Base-by-base conservation (phyloP, 2,888 invertebrate genomes). In the Amiota communis region DNA sequence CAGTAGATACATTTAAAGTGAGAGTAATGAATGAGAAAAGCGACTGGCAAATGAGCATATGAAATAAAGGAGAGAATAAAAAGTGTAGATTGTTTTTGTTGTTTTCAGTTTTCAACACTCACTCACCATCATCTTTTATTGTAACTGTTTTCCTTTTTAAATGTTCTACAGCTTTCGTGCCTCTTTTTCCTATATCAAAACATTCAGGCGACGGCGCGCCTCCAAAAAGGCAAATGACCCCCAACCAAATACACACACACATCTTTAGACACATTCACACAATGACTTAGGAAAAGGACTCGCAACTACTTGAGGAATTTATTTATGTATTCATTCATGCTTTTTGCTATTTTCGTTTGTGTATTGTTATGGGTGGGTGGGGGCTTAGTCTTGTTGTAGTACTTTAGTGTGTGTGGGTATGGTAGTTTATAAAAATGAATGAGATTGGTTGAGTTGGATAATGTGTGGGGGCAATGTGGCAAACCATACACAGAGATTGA, bases 261-360 rank as follows among this genome's bases (percentile, higher is more conserved):
- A 53, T 23, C 23, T 23, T 2, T 23, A 23, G 2, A 53, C 53
- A 13, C n/a, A 53, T 15, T 15, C 53, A 53, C 12, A 53, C n/a
- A 53, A 53, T 15, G 53, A n/a, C 8, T 53, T 8, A 13, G 53
- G 8, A 15, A 15, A 15, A 8, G 53, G 13, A 17, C 15, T 59
- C 13, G 53, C 13, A n/a, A 53, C 36, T 51, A 68, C 67, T 68
- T 68, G 53, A 68, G 67, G 51, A 68, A 68, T 68, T 68, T 68
- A 68, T 68, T 51, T 68, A 53, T 53, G 59, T 68, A 53, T 49
- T 63, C 36, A 13, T 36, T 63, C 36, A 12, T 23, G 13, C 63
- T 17, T 63, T 63, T 68, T 59, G 15, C 51, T 68, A 51, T 68
- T 51, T 53, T 61, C 47, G 71, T 36, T 0, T 36, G 36, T 36